Percentiles rank a stretch among this genome's conserved stretches.
Evolutionary conservation across 2,113 vertebrate genomes (phyloP).

Genomic region (human (Homo sapiens)): DNA sequence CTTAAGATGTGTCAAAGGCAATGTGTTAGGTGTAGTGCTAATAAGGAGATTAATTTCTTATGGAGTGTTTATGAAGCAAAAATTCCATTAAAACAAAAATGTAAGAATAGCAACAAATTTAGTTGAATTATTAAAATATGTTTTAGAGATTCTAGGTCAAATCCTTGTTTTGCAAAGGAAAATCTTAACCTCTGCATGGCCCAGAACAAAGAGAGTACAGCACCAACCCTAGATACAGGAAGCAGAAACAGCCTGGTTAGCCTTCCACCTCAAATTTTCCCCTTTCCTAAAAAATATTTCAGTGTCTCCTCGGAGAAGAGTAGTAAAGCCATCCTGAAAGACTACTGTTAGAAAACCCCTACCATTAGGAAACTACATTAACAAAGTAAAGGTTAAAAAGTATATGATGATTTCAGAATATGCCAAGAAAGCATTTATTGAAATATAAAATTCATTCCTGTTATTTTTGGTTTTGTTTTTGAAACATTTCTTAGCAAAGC

Average conservation of each 20-base stretch:
- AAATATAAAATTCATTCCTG: conserved; percentile 20
- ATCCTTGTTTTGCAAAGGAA: conserved; percentile 26
- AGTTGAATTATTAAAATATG: neutral
- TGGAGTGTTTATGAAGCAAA: neutral
- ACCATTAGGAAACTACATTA: neutral
- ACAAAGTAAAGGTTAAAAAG: neutral
- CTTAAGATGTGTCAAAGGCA: conserved; percentile 64
- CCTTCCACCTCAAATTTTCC: neutral
- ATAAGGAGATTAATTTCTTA: conserved; percentile 28
- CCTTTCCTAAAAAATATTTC: neutral
- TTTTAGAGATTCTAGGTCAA: neutral
- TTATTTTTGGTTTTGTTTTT: neutral
- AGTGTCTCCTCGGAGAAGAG: neutral
- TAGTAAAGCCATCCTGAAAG: neutral
- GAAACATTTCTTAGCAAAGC: neutral
- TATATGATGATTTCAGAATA: neutral
- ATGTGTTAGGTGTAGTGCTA: conserved; percentile 41
- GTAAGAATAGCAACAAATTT: neutral
- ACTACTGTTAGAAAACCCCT: neutral
- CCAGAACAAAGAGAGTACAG: neutral
- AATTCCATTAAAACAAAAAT: neutral
- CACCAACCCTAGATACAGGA: neutral
- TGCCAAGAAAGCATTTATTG: neutral
- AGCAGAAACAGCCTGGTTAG: neutral
- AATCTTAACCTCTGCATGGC: neutral